Conservation (phyloP, 1,140 invertebrate species). For the Zaprionus vittiger region DNA sequence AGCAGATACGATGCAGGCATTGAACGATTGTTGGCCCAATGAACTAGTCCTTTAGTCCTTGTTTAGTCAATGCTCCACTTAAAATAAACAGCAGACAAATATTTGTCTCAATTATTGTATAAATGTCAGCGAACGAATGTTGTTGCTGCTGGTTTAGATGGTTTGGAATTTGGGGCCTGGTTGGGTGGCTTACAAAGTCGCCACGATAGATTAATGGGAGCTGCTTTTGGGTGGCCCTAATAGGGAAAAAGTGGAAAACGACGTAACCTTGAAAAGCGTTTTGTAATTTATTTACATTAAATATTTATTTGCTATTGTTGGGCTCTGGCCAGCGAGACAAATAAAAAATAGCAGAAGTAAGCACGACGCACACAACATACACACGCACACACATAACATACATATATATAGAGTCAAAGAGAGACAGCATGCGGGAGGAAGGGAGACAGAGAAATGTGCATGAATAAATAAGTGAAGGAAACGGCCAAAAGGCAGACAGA, state of each 20-base stretch:
- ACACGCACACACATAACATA: background rate
- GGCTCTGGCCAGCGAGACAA: constrained; percentile 55
- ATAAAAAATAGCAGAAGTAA: constrained; percentile 51
- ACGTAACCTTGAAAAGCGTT: constrained; percentile 75
- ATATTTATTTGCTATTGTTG: constrained; percentile 71
- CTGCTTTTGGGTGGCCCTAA: constrained; percentile 26
- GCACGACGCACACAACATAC: constrained; percentile 16
- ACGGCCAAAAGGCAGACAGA: constrained; percentile 30
- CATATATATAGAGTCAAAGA: background rate
- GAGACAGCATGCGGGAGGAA: constrained; percentile 8
- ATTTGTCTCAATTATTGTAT: constrained; percentile 68
- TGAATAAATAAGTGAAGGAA: constrained; percentile 64
- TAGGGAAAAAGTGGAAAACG: constrained; percentile 27
- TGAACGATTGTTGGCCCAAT: background rate
- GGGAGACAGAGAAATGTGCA: constrained; percentile 40
- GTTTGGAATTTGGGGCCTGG: background rate
- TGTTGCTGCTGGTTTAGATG: background rate
- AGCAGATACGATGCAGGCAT: background rate
- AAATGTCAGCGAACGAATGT: constrained; percentile 39
- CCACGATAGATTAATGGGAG: constrained; percentile 31
- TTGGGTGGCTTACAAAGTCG: background rate
- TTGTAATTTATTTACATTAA: constrained; percentile 78
- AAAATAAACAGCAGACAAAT: constrained; percentile 43
- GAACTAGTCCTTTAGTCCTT: background rate
- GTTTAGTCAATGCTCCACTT: background rate